Evolutionary conservation across 1,140 invertebrate species (phyloP).

Genomic region (Drosophila hydei): DNA sequence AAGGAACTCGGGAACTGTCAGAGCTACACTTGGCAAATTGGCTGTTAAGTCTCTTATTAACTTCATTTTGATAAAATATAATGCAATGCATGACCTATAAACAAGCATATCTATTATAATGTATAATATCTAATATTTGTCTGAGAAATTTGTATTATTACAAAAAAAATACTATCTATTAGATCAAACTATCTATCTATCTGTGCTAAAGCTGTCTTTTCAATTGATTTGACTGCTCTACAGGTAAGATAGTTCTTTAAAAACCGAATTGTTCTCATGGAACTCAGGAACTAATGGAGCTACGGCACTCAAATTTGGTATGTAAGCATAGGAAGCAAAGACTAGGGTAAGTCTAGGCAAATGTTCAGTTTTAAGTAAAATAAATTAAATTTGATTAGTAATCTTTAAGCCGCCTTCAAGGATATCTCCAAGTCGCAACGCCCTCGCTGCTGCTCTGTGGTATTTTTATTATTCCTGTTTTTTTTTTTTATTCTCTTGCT

Average conservation of each 20-base stretch:
- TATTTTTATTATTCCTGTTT: conserved; percentile 3
- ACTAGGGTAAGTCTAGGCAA: too few relatives aligned
- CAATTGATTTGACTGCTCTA: not conserved
- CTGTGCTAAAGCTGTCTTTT: too few relatives aligned
- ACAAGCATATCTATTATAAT: too few relatives aligned
- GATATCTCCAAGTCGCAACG: not conserved
- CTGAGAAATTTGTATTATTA: too few relatives aligned
- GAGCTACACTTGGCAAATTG: not conserved
- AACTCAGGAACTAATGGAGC: not conserved
- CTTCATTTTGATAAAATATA: not conserved
- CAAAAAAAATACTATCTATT: too few relatives aligned
- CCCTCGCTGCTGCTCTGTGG: not conserved
- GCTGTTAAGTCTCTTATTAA: not conserved
- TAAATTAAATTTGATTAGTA: too few relatives aligned
- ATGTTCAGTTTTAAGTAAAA: too few relatives aligned
- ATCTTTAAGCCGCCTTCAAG: not conserved
- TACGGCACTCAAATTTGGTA: not conserved
- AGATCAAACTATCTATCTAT: too few relatives aligned
- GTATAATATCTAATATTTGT: too few relatives aligned
- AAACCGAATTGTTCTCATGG: not conserved
- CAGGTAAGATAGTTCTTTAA: not conserved
- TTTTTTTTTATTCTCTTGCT: conserved; percentile 37
- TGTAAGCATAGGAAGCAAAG: not conserved
- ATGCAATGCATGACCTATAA: too few relatives aligned
- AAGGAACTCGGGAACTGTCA: not conserved